Conservation (phyloP, 2,797 vertebrate species). For the Yasuhikotakia modesta region DNA sequence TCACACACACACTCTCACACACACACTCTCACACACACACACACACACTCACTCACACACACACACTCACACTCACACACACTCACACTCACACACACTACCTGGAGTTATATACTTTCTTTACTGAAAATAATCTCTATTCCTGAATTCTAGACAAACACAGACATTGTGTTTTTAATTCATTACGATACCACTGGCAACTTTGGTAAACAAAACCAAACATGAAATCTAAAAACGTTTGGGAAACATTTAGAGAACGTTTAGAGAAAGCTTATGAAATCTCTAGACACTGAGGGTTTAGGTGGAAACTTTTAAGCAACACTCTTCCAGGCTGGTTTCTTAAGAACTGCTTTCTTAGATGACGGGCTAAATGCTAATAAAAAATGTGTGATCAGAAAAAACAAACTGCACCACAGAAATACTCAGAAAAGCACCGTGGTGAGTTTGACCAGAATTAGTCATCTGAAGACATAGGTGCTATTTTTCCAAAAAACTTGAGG, state of each 20-base stretch:
- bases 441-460: not conserved
- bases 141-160: not conserved
- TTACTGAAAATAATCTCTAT: not conserved
- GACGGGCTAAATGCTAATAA: not conserved
- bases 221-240: too few relatives aligned
- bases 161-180: not conserved
- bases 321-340: not conserved
- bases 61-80: too few relatives aligned
- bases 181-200: not conserved
- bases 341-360: not conserved
- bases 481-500: slow-evolving; percentile 1
- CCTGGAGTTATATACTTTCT: not conserved
- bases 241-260: not conserved
- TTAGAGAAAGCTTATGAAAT: not conserved
- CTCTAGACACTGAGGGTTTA: not conserved
- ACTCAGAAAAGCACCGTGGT: slow-evolving; percentile 5
- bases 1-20: slow-evolving; percentile 60
- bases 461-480: not conserved
- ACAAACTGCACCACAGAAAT: not conserved
- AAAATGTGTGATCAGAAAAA: not conserved
- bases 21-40: slow-evolving; percentile 55
- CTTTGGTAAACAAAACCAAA: not conserved
- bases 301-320: not conserved
- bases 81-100: not conserved
- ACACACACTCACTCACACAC: slow-evolving; percentile 56